phyloP scores from a whole-genome alignment of 64 coral and sea anemone species.

The Trachythela sp. region DNA sequence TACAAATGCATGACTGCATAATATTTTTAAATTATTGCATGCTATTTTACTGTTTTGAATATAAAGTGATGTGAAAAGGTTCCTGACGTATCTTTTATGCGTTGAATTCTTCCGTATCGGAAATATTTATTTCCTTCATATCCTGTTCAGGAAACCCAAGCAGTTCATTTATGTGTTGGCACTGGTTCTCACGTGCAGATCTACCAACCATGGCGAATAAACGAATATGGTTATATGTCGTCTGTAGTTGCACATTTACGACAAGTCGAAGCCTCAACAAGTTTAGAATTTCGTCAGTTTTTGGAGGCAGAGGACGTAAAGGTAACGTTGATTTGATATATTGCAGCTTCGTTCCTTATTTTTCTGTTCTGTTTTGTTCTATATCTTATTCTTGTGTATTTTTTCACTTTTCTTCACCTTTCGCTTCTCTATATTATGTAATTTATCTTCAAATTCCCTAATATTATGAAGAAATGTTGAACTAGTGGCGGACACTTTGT shows the following conservation, averaged over 20 bases:
- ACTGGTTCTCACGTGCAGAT: conserved; percentile 65
- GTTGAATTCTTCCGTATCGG: too few species aligned
- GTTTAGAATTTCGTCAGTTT: conserved; percentile 64
- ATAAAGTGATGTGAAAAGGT: too few species aligned
- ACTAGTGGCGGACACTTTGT: too few species aligned
- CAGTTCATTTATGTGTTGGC: conserved; percentile 87
- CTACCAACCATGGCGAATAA: conserved; percentile 94
- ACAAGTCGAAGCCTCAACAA: conserved; percentile 87
- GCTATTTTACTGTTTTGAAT: too few species aligned
- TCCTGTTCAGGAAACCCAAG: conserved; percentile 70
- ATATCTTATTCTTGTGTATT: background rate
- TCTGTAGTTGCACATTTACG: conserved; percentile 81
- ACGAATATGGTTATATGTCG: conserved; percentile 97
- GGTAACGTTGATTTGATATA: too few species aligned
- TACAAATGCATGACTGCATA: too few species aligned
- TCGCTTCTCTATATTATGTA: background rate
- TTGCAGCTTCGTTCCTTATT: too few species aligned
- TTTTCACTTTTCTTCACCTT: background rate
- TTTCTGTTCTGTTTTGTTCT: background rate
- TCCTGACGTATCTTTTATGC: too few species aligned
- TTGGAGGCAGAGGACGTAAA: conserved; percentile 87
- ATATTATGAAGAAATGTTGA: too few species aligned
- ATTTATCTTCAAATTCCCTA: too few species aligned
- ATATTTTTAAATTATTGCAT: too few species aligned
- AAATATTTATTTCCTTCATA: background rate